Conservation (phyloP, 2,888 invertebrate species). For the Agrenia bidenticulata region DNA sequence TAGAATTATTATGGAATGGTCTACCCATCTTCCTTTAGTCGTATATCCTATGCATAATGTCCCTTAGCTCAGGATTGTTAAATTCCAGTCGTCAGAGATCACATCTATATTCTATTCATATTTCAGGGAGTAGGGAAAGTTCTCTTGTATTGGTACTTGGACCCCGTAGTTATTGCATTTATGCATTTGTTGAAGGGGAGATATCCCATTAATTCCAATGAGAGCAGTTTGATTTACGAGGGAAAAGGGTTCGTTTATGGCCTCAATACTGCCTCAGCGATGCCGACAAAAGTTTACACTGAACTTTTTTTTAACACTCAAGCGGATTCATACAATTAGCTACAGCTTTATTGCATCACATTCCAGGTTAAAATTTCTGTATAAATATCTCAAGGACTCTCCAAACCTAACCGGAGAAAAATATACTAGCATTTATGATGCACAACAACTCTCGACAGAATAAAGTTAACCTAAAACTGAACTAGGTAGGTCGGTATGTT, state of each 20-base stretch:
- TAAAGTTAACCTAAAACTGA: too few relatives aligned
- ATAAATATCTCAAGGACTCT: neutral
- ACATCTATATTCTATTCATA: too few relatives aligned
- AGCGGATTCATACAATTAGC: conserved; percentile 2
- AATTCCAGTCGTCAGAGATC: too few relatives aligned
- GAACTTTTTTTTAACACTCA: neutral
- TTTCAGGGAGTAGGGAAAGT: too few relatives aligned
- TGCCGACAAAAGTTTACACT: conserved; percentile 14
- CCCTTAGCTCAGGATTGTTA: too few relatives aligned
- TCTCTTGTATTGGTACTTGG: neutral
- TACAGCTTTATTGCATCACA: neutral
- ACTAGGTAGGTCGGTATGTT: too few relatives aligned
- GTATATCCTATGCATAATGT: too few relatives aligned
- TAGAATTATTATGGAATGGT: too few relatives aligned
- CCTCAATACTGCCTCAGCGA: neutral
- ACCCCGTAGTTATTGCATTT: neutral
- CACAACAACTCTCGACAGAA: too few relatives aligned
- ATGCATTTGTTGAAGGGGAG: conserved; percentile 11
- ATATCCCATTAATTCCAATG: conserved; percentile 6
- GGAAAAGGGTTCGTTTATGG: conserved; percentile 11
- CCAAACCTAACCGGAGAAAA: too few relatives aligned
- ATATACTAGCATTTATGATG: too few relatives aligned
- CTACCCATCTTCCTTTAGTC: too few relatives aligned
- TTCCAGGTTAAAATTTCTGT: neutral
- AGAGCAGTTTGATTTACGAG: conserved; percentile 12